phyloP scores from a whole-genome alignment of 2,888 invertebrate species.

The Drosophila sordidula region DNA sequence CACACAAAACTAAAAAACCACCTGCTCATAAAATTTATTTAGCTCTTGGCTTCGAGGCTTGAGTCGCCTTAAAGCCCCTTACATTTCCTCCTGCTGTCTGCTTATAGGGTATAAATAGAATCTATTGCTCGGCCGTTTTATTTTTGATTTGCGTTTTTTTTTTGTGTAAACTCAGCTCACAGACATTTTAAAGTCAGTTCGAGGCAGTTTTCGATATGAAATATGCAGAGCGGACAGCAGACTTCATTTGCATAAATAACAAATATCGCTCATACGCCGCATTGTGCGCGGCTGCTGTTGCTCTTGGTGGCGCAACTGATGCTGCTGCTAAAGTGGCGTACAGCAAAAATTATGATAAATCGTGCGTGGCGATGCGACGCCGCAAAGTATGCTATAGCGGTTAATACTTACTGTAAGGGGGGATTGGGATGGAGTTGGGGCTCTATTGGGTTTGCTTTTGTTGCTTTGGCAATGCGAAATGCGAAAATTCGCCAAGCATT shows the following conservation, averaged over 20 bases:
- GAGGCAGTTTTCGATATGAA: constrained; percentile 32
- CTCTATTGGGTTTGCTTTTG: background rate
- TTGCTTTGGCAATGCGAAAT: background rate
- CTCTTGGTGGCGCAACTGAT: constrained; percentile 10
- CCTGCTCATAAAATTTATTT: too few species aligned
- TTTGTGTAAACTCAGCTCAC: constrained; percentile 4
- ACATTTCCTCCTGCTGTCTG: background rate
- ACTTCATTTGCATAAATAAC: constrained; percentile 78
- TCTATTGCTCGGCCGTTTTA: constrained; percentile 1
- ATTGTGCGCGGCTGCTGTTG: constrained; percentile 60
- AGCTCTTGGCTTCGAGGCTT: too few species aligned
- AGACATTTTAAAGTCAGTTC: constrained; percentile 33
- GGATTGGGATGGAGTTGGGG: background rate
- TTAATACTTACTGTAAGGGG: background rate
- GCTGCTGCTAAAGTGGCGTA: constrained; percentile 43
- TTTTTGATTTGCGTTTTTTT: constrained; percentile 2
- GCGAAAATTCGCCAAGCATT: constrained; percentile 38
- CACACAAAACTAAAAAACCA: too few species aligned
- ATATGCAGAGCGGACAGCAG: constrained; percentile 40
- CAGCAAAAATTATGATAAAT: constrained; percentile 74
- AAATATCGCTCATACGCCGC: constrained; percentile 78
- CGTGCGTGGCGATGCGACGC: constrained; percentile 51
- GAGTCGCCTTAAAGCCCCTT: too few species aligned
- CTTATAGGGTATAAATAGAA: constrained; percentile 15
- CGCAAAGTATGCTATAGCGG: constrained; percentile 33